These are phyloP conservation scores for Nemotelus pantherinus DNA, from an alignment of 2,888 invertebrate genomes.

Conservation along the genomic window DNA sequence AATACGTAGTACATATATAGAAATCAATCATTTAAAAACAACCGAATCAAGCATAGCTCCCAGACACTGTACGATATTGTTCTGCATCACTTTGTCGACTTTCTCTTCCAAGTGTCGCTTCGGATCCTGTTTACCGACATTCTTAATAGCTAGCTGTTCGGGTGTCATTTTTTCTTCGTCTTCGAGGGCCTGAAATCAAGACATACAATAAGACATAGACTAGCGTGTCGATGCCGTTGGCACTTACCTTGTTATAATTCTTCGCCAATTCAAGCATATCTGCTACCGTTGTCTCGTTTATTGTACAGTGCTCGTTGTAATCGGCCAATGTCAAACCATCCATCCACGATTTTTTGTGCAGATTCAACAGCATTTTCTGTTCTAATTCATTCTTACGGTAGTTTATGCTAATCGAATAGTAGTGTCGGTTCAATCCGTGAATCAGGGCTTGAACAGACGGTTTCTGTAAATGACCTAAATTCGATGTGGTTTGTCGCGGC, in stretches of 20 bases:
- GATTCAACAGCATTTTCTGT: constrained; percentile 98
- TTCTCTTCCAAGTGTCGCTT: constrained; percentile 99
- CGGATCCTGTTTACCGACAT: constrained; percentile 98
- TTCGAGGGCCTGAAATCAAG: constrained; percentile 77
- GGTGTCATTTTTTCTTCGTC: constrained; percentile 99
- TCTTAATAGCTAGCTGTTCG: constrained; percentile 98
- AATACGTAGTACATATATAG: not conserved
- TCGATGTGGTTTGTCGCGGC: constrained; percentile 98
- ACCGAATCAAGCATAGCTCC: constrained; percentile 96
- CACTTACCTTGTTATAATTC: constrained; percentile 85
- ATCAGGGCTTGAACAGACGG: constrained; percentile 99
- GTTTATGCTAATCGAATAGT: constrained; percentile 99
- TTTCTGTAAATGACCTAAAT: constrained; percentile 97
- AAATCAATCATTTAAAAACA: constrained; percentile 78
- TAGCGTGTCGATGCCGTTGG: not conserved
- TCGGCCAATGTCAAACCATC: constrained; percentile 91
- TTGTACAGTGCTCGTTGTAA: constrained; percentile 90
- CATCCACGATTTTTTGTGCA: constrained; percentile 99
- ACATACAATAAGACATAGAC: constrained; percentile 11
- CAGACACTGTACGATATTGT: constrained; percentile 96
- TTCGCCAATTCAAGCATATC: constrained; percentile 98
- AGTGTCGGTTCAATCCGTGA: constrained; percentile 97
- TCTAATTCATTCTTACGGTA: constrained; percentile 99
- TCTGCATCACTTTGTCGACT: constrained; percentile 95
- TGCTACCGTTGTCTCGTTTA: constrained; percentile 93